phyloP scores from a whole-genome alignment of 2,797 vertebrate species.

The Falco berigora region DNA sequence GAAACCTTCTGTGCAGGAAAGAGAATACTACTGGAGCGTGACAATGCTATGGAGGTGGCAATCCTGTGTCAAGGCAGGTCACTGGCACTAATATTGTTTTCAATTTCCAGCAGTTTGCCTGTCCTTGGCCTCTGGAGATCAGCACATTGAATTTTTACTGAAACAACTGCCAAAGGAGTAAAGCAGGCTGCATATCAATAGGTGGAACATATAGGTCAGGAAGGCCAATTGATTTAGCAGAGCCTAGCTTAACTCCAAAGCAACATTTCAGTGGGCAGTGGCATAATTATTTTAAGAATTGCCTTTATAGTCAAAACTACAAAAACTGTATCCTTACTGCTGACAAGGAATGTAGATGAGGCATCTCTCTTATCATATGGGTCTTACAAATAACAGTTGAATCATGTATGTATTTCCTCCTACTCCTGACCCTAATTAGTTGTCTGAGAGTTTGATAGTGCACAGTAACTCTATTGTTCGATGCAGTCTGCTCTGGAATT shows the following conservation, averaged over 20 bases:
- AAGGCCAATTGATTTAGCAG: slow-evolving; percentile 23
- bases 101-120: not conserved
- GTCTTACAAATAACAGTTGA: slow-evolving; percentile 27
- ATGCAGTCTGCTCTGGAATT: not conserved
- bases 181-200: slow-evolving; percentile 30
- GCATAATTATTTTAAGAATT: not conserved
- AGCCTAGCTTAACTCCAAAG: slow-evolving; percentile 13
- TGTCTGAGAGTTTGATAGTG: slow-evolving; percentile 22
- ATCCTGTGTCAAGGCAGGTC: not conserved
- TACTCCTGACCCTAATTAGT: slow-evolving; percentile 49
- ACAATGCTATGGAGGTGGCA: not conserved
- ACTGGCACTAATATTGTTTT: not conserved
- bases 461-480: slow-evolving; percentile 49
- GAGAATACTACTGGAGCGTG: not conserved
- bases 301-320: not conserved
- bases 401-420: slow-evolving; percentile 30
- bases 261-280: not conserved
- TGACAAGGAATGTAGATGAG: slow-evolving; percentile 27
- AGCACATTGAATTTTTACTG: slow-evolving; percentile 14
- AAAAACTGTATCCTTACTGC: not conserved
- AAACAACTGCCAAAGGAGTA: slow-evolving; percentile 42
- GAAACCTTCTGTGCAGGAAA: not conserved
- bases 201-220: slow-evolving; percentile 3
- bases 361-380: slow-evolving; percentile 7
- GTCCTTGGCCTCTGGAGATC: slow-evolving; percentile 5